A percentile compares a stretch with the other conserved stretches of the same genome.
Evolutionary conservation across 2,888 invertebrate species (phyloP).

Genomic region (Auanema sp.): DNA sequence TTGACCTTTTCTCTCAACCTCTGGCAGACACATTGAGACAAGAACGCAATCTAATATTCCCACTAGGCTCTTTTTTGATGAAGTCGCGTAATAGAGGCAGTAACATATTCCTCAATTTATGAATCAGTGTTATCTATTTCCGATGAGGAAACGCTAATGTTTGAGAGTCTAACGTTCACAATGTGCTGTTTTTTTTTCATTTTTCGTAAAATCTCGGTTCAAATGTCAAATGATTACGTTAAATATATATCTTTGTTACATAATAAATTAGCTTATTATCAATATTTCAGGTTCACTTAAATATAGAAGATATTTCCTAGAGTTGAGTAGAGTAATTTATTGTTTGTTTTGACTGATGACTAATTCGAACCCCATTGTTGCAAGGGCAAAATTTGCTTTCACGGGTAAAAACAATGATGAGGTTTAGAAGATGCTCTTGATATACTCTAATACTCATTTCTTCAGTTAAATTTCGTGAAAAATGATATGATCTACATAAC

Average conservation of each 20-base stretch:
- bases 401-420: slow-evolving; percentile 97
- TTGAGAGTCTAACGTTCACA: no score
- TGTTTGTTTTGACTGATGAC: not conserved
- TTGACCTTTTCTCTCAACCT: no score
- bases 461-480: slow-evolving; percentile 85
- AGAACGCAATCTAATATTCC: no score
- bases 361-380: slow-evolving; percentile 20
- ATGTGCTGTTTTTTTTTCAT: slow-evolving; percentile 1
- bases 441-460: slow-evolving; percentile 16
- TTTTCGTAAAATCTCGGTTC: slow-evolving; percentile 1
- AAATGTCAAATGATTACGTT: no score
- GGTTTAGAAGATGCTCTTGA: slow-evolving; percentile 70
- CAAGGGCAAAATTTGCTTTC: slow-evolving; percentile 84
- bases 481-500: slow-evolving; percentile 95
- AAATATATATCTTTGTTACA: not conserved
- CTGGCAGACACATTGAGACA: no score
- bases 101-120: no score
- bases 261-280: not conserved
- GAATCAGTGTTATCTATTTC: no score
- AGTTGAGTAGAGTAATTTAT: not conserved
- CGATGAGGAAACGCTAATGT: no score
- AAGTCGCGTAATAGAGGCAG: no score
- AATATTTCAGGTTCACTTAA: not conserved
- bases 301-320: not conserved
- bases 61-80: no score